These are phyloP conservation scores for Andrena praecox DNA, from an alignment of 2,888 invertebrate species.

Conservation along the genomic window DNA sequence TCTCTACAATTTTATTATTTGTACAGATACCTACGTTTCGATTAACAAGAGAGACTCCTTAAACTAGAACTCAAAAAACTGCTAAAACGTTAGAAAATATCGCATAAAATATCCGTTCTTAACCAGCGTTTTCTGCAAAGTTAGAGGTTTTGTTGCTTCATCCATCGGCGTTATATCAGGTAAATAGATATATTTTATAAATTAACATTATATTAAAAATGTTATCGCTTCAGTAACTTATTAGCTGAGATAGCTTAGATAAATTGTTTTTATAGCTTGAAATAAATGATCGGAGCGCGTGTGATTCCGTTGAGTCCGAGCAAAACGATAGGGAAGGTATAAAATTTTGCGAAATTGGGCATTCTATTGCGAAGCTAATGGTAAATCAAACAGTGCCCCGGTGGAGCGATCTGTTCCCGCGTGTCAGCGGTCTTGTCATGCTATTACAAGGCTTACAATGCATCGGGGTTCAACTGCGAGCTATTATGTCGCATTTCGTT, in stretches of 20 bases:
- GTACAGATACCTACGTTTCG: no score
- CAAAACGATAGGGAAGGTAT: background rate
- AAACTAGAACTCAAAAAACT: no score
- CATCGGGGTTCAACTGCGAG: conserved; percentile 81
- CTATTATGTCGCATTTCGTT: conserved; percentile 84
- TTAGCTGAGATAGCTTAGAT: no score
- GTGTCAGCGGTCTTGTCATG: conserved; percentile 81
- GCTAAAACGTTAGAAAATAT: no score
- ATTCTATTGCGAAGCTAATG: conserved; percentile 75
- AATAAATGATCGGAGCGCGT: background rate
- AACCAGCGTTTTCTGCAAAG: no score
- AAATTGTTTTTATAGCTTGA: background rate
- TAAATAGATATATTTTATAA: no score
- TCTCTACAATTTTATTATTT: no score
- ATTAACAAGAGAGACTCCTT: no score
- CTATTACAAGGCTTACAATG: conserved; percentile 82
- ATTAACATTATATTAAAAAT: no score
- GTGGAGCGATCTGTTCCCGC: conserved; percentile 46
- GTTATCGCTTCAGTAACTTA: background rate
- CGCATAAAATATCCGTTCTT: no score
- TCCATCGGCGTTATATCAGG: no score
- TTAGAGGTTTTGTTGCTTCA: no score
- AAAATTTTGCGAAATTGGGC: conserved; percentile 18
- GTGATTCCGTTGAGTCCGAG: background rate
- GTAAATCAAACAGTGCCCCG: conserved; percentile 74